phyloP scores from a whole-genome alignment of 2,888 invertebrate species.

The Nebria brevicollis region DNA sequence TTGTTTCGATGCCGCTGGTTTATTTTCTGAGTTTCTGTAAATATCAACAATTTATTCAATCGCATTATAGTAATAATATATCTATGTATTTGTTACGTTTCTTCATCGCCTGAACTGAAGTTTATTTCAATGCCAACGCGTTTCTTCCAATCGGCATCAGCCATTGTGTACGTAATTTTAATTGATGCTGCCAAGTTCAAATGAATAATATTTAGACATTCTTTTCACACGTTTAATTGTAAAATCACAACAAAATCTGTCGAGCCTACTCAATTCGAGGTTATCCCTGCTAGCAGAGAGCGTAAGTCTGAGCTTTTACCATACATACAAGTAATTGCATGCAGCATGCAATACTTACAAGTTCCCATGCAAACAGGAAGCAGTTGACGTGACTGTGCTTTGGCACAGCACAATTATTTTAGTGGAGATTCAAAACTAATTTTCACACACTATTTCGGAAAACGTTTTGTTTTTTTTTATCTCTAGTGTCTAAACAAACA shows the following conservation, averaged over 20 bases:
- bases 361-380: too few relatives aligned
- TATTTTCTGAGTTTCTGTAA: slow-evolving; percentile 26
- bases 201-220: slow-evolving; percentile 31
- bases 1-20: not conserved
- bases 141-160: slow-evolving; percentile 66
- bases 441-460: too few relatives aligned
- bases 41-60: not conserved
- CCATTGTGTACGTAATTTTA: slow-evolving; percentile 51
- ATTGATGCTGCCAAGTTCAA: slow-evolving; percentile 14
- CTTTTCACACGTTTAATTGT: slow-evolving; percentile 31
- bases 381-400: too few relatives aligned
- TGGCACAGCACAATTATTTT: too few relatives aligned
- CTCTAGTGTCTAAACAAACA: too few relatives aligned
- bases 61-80: slow-evolving; percentile 6
- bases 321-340: too few relatives aligned
- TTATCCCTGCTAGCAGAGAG: slow-evolving; percentile 22
- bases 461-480: too few relatives aligned
- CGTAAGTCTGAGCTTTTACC: too few relatives aligned
- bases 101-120: slow-evolving; percentile 66
- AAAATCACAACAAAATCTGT: slow-evolving; percentile 29
- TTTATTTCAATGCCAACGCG: slow-evolving; percentile 66
- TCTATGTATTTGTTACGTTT: slow-evolving; percentile 45
- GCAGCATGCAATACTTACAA: too few relatives aligned
- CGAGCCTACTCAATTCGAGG: slow-evolving; percentile 34
- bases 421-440: too few relatives aligned